Percentiles rank a stretch among this genome's conserved stretches.
Evolutionary conservation across 1,140 invertebrate genomes (phyloP).

Genomic region (Pseudomyrmex cubaensis): DNA sequence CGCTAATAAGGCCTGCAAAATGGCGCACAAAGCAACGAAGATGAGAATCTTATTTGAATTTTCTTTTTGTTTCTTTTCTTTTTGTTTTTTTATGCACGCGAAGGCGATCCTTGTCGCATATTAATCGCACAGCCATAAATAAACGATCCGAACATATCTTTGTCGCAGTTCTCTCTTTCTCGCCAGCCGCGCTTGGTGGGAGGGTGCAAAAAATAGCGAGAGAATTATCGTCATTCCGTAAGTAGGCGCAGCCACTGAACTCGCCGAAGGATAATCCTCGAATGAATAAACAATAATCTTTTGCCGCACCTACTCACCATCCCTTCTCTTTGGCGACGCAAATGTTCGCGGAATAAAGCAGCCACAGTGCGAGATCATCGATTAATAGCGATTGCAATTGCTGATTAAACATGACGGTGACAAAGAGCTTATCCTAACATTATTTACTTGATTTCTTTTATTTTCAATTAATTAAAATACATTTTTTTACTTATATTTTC

Average conservation of each 20-base stretch:
- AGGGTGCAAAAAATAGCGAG: conserved; percentile 73
- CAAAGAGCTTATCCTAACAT: background rate
- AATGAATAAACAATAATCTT: conserved; percentile 81
- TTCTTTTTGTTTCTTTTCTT: conserved; percentile 2
- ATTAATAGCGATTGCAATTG: conserved; percentile 35
- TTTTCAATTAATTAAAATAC: background rate
- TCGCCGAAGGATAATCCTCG: conserved; percentile 79
- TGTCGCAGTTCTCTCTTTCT: conserved; percentile 7
- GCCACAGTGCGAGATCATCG: conserved; percentile 12
- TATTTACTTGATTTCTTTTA: background rate
- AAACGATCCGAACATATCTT: conserved; percentile 30
- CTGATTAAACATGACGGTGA: conserved; percentile 33
- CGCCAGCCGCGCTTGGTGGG: conserved; percentile 16
- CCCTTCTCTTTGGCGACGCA: conserved; percentile 26
- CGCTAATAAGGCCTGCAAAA: conserved; percentile 92
- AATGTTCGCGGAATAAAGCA: conserved; percentile 27
- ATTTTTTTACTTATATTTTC: background rate
- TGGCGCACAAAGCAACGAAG: conserved; percentile 79
- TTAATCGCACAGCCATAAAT: conserved; percentile 33
- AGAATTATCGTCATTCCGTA: conserved; percentile 78
- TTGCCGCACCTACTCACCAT: conserved; percentile 64
- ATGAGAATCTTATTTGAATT: background rate
- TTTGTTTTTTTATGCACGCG: background rate
- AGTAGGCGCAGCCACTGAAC: conserved; percentile 80
- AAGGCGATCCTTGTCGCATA: conserved; percentile 27